These are phyloP conservation scores for Drosophila quadrilineata DNA, from an alignment of 1,140 invertebrate genomes.

Conservation along the genomic window DNA sequence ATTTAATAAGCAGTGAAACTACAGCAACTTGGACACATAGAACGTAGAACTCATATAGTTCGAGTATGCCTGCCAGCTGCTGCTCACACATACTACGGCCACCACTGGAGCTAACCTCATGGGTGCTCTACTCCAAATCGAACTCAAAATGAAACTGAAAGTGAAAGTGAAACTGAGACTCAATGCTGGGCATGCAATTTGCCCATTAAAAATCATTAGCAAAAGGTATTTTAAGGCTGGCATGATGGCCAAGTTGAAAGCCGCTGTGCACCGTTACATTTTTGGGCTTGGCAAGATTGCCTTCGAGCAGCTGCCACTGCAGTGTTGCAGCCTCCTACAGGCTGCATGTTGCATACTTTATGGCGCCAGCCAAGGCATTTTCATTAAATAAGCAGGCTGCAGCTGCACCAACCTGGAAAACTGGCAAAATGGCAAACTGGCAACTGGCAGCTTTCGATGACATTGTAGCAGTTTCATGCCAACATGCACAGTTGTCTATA, in stretches of 20 bases:
- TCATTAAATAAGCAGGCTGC: constrained; percentile 45
- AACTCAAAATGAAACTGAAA: no score
- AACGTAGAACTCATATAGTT: neutral
- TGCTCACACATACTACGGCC: neutral
- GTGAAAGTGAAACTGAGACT: no score
- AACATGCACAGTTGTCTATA: neutral
- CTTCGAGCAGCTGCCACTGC: neutral
- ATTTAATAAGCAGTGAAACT: constrained; percentile 48
- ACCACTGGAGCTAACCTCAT: constrained; percentile 7
- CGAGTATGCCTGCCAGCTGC: constrained; percentile 16
- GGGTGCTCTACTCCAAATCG: constrained; percentile 9
- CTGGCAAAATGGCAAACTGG: constrained; percentile 2
- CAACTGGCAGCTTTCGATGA: constrained; percentile 28
- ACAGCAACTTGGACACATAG: no score
- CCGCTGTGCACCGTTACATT: constrained; percentile 20
- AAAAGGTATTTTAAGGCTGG: constrained; percentile 50
- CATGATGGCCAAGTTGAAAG: constrained; percentile 22
- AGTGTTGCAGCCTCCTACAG: constrained; percentile 20
- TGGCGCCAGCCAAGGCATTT: constrained; percentile 54
- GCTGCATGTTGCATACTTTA: constrained; percentile 55
- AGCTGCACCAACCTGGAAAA: no score
- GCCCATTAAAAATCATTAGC: constrained; percentile 77
- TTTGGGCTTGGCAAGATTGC: constrained; percentile 34
- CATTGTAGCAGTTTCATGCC: constrained; percentile 26
- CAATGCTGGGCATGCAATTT: constrained; percentile 61